Evolutionary conservation across 2,797 vertebrate genomes (phyloP).

Genomic region (Sylvia borin): DNA sequence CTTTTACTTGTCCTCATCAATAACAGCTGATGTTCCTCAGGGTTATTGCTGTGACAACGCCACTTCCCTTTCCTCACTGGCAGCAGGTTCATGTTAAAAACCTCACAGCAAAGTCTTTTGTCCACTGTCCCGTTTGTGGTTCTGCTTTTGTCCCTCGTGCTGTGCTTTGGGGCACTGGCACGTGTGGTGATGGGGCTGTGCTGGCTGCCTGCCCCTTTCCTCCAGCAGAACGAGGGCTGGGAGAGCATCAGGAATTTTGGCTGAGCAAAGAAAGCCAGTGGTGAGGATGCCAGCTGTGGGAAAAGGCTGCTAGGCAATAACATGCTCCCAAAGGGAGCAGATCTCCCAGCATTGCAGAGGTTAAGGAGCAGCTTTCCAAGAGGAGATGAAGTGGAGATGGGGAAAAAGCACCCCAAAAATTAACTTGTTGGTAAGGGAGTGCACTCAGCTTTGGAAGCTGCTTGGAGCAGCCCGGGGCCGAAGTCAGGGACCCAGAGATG

Average conservation of each 20-base stretch:
- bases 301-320: not conserved
- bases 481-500: not conserved
- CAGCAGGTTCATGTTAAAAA: not conserved
- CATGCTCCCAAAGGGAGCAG: not conserved
- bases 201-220: not conserved
- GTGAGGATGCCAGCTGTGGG: not conserved
- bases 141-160: not conserved
- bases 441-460: not conserved
- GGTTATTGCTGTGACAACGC: not conserved
- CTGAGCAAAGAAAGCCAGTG: not conserved
- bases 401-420: not conserved
- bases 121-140: not conserved
- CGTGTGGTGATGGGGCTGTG: rapidly evolving
- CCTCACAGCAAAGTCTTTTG: not conserved
- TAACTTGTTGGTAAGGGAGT: not conserved
- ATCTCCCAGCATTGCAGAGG: not conserved
- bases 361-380: not conserved
- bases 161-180: not conserved
- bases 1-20: not conserved
- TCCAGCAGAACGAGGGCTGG: not conserved
- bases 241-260: not conserved
- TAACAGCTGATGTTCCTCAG: not conserved
- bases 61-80: not conserved
- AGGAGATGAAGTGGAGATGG: not conserved
- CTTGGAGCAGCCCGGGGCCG: not conserved